Evolutionary conservation across 2,888 invertebrate species (phyloP).

Genomic region (Drosophila meridionalis): DNA sequence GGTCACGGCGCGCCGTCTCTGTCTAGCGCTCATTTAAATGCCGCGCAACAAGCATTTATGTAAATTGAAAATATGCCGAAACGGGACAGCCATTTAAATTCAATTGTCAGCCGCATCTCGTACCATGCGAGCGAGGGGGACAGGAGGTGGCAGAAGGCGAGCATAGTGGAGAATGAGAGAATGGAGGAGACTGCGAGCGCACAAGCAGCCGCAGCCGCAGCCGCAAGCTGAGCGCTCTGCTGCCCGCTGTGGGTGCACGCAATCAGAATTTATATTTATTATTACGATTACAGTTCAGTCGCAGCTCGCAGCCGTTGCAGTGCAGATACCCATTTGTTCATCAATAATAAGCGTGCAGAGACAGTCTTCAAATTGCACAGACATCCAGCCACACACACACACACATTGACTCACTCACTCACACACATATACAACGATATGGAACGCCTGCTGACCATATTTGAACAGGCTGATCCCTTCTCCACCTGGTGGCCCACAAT

Average conservation of each 20-base stretch:
- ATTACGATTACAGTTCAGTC: conserved; percentile 62
- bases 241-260: conserved; percentile 34
- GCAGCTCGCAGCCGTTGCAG: conserved; percentile 51
- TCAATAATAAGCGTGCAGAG: conserved; percentile 49
- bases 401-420: not conserved
- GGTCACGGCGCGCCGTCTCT: conserved; percentile 10
- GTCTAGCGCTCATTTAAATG: conserved; percentile 60
- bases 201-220: no score
- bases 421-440: conserved; percentile 49
- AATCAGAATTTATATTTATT: conserved; percentile 72
- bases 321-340: conserved; percentile 39
- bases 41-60: conserved; percentile 76
- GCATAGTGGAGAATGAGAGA: not conserved
- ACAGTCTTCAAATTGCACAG: conserved; percentile 35
- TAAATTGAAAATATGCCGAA: conserved; percentile 77
- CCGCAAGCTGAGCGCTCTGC: conserved; percentile 9
- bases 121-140: conserved; percentile 20
- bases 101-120: conserved; percentile 72
- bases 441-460: conserved; percentile 82
- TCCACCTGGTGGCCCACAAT: conserved; percentile 87
- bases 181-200: not conserved
- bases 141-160: not conserved
- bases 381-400: not conserved
- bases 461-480: conserved; percentile 85
- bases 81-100: conserved; percentile 75